These are phyloP conservation scores for Poeciliopsis gracilis DNA, from an alignment of 2,797 vertebrate genomes.

Conservation along the genomic window DNA sequence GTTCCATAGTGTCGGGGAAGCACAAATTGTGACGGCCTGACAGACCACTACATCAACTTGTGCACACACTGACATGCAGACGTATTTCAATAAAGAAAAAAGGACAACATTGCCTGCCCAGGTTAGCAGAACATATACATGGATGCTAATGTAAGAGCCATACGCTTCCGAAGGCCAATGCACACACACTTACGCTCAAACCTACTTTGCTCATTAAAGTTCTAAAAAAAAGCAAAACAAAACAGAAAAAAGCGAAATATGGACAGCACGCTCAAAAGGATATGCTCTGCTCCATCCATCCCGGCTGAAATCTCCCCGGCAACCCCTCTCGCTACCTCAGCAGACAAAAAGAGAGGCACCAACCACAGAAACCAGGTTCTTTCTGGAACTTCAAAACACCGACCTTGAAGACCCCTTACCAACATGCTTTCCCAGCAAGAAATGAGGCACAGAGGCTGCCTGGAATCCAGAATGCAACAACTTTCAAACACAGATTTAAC, in stretches of 20 bases:
- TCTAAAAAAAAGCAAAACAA: slow-evolving; percentile 21
- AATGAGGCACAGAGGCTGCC: slow-evolving; percentile 26
- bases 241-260: slow-evolving; percentile 10
- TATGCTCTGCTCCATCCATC: slow-evolving; percentile 40
- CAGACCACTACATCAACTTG: slow-evolving; percentile 40
- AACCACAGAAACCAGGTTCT: slow-evolving; percentile 42
- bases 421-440: slow-evolving; percentile 32
- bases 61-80: slow-evolving; percentile 17
- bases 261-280: slow-evolving; percentile 33
- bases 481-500: slow-evolving; percentile 43
- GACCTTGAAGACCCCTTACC: slow-evolving; percentile 10
- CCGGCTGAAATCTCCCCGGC: slow-evolving; percentile 43
- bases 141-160: slow-evolving; percentile 58
- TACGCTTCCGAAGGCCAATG: slow-evolving; percentile 46
- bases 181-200: slow-evolving; percentile 25
- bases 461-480: slow-evolving; percentile 62
- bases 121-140: slow-evolving; percentile 42
- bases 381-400: slow-evolving; percentile 52
- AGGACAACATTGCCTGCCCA: slow-evolving; percentile 37
- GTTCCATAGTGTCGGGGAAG: slow-evolving; percentile 87
- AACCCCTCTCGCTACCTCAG: slow-evolving; percentile 78
- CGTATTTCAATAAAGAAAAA: slow-evolving; percentile 13
- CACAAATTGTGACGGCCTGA: slow-evolving; percentile 87
- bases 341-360: slow-evolving; percentile 68
- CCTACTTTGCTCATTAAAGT: slow-evolving; percentile 38